Base-by-base conservation (phyloP, 2,113 vertebrate species). In the Rhinolophus sinicus region DNA sequence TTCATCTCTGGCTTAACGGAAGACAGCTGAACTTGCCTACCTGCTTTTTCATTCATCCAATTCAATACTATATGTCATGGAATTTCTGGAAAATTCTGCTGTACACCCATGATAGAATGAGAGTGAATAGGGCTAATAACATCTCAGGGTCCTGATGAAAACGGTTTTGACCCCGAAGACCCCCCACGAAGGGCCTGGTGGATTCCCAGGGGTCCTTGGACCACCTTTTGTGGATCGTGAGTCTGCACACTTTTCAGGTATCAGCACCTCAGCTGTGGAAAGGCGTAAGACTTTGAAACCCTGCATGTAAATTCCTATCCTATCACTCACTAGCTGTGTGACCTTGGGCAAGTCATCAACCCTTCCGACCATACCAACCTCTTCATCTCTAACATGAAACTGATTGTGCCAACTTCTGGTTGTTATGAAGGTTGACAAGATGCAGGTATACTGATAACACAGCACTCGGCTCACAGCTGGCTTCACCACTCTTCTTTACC, bases 11-110 rank as follows among this genome's bases (percentile, higher is more conserved):
- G 77, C 28, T 44, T 44, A 44, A 44, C 7, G 40, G 33, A 52
- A 72, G 62, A 88, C 15, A 11, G 26, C n/a, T 15, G 4, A 40
- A 1, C 9, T 12, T 11, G 12, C 47, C 12, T 13, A 5, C 47
- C 47, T 4, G 28, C 33, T 58, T 65, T 67, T 65, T 50, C 35
- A 47, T 5, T 54, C 58, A 58, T 8, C 19, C 18, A 22, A 7
- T 1, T 6, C 28, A 58, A 7, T 10, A 16, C 35, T 13, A 6
- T 0, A 0, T 30, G n/a, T 22, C 69, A 10, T 5, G 16, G 18
- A 52, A 33, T n/a, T 21, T 60, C 40, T 7, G 11, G 26, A 24
- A 40, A 82, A 69, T 15, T 40, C 64, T 4, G 11, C 50, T 4
- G 8, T 10, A 6, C 3, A 14, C 21, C 21, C 12, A 2, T 1